Evolutionary conservation across 2,113 vertebrate genomes (phyloP).

Genomic region (Carollia perspicillata): DNA sequence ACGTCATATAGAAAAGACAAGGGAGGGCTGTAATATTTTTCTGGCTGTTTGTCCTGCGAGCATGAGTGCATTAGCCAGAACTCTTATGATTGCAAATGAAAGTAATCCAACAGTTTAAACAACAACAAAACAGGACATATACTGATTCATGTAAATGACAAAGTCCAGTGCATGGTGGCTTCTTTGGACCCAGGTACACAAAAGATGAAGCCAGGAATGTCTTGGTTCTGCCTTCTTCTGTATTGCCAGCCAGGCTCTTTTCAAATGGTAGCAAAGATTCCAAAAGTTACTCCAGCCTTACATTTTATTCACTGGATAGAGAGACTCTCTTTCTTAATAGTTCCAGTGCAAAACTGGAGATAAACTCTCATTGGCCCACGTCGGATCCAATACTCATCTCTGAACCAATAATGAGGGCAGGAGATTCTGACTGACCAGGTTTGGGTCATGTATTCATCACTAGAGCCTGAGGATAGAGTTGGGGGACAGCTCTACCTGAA

Average conservation of each 20-base stretch:
- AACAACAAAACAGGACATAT: slow-evolving; percentile 1
- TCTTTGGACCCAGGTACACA: neutral
- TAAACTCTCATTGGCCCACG: neutral
- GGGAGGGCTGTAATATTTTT: slow-evolving; percentile 23
- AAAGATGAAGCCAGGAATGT: neutral
- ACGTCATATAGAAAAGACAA: slow-evolving; percentile 37
- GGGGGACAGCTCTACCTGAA: neutral
- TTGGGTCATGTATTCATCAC: neutral
- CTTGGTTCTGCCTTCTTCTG: neutral
- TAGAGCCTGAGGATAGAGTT: neutral
- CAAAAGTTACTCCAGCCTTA: neutral
- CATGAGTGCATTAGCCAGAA: slow-evolving; percentile 30
- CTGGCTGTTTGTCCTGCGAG: slow-evolving; percentile 19
- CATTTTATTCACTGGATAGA: neutral
- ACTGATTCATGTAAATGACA: neutral
- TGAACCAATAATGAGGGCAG: neutral
- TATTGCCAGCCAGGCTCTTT: neutral
- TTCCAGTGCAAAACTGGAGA: neutral
- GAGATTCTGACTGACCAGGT: neutral
- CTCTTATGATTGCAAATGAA: neutral
- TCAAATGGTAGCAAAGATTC: neutral
- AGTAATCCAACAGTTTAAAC: neutral
- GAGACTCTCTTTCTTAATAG: neutral
- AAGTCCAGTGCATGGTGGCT: neutral
- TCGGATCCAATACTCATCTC: neutral